phyloP scores from a whole-genome alignment of 2,113 vertebrate genomes.

The Oryzias curvinotus region DNA sequence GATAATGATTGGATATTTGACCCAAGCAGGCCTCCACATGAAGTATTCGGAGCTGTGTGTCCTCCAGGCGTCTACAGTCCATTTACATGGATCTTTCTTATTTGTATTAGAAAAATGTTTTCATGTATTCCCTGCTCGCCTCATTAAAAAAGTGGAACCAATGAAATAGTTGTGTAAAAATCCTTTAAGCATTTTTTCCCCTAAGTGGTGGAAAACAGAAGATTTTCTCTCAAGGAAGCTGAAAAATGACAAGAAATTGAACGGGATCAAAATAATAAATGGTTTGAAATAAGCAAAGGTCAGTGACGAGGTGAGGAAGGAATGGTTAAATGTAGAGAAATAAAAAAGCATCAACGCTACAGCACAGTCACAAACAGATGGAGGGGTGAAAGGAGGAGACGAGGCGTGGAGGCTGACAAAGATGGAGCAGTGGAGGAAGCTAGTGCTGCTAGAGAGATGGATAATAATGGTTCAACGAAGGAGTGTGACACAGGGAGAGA shows the following conservation, averaged over 20 bases:
- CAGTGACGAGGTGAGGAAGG: background rate
- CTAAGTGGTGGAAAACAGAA: no score
- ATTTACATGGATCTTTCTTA: no score
- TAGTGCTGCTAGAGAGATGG: background rate
- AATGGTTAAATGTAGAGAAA: background rate
- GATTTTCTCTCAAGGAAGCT: background rate
- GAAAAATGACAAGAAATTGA: background rate
- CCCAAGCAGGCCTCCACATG: no score
- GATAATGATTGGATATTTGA: no score
- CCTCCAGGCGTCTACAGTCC: no score
- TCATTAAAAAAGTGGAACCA: no score
- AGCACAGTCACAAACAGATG: constrained; percentile 8
- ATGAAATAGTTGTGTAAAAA: no score
- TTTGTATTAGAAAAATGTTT: no score
- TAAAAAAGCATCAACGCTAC: constrained; percentile 4
- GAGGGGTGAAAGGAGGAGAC: background rate
- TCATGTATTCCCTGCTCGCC: no score
- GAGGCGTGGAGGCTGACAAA: constrained; percentile 25
- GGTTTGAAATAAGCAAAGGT: background rate
- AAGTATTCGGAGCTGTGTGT: no score
- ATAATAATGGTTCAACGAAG: constrained; percentile 38
- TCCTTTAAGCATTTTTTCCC: no score
- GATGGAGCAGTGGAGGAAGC: no score
- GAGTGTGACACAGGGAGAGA: background rate
- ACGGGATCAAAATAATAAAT: background rate